Evolutionary conservation across 2,888 invertebrate genomes (phyloP).

Genomic region (Cyrtodaria siliqua): DNA sequence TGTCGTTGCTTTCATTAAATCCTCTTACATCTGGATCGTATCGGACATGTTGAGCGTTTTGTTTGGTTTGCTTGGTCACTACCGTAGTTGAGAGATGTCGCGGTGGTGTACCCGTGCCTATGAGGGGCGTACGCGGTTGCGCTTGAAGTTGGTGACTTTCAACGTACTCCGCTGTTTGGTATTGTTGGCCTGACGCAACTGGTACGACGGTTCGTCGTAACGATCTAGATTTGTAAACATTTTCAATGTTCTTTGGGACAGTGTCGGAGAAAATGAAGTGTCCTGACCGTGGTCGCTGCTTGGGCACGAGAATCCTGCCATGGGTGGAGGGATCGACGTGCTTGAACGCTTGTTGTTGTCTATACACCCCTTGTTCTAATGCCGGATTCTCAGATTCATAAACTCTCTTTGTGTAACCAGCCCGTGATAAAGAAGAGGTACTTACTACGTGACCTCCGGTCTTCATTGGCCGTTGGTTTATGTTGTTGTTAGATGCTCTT

Average conservation of each 20-base stretch:
- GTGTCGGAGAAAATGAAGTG: constrained; percentile 18
- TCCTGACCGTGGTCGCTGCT: neutral
- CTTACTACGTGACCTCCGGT: neutral
- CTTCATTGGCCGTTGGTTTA: too few relatives aligned
- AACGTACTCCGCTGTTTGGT: neutral
- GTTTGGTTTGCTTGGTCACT: neutral
- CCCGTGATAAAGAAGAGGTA: neutral
- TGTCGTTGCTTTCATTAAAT: too few relatives aligned
- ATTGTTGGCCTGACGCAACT: neutral
- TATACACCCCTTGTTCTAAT: neutral
- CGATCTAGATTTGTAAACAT: constrained; percentile 42
- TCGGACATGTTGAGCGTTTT: neutral
- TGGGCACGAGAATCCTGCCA: neutral
- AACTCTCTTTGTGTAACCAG: neutral
- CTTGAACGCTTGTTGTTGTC: too few relatives aligned
- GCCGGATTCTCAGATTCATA: neutral
- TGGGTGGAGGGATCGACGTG: neutral
- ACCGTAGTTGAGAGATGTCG: neutral
- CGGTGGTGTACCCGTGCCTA: neutral
- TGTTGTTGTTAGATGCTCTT: too few relatives aligned
- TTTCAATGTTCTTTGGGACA: constrained; percentile 51
- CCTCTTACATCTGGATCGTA: neutral
- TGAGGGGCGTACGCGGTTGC: neutral
- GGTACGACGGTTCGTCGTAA: constrained; percentile 3
- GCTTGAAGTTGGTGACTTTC: constrained; percentile 6